phyloP scores from a whole-genome alignment of 2,888 invertebrate species.

The Nowickia ferox region DNA sequence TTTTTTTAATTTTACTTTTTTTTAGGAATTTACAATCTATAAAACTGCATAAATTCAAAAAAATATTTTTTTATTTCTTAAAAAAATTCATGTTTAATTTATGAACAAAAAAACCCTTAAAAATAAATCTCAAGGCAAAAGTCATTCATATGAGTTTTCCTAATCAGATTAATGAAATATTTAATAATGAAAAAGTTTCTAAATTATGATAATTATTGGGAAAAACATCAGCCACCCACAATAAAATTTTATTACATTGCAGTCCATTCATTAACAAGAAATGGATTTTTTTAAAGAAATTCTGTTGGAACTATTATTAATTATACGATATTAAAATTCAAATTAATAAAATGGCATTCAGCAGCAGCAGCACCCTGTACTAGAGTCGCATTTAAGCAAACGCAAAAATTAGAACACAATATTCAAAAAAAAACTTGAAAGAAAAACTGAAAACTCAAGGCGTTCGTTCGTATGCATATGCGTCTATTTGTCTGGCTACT shows the following conservation, averaged over 20 bases:
- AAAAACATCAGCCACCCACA: constrained; percentile 14
- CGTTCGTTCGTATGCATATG: constrained; percentile 1
- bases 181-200: constrained; percentile 4
- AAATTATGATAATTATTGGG: neutral
- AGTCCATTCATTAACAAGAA: constrained; percentile 9
- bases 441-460: neutral
- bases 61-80: neutral
- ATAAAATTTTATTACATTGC: neutral
- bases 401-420: neutral
- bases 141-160: neutral
- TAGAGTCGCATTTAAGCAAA: neutral
- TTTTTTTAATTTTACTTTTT: too few relatives aligned
- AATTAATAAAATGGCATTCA: constrained; percentile 11
- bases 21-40: too few relatives aligned
- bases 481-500: constrained; percentile 69
- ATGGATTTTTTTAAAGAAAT: neutral
- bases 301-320: neutral
- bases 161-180: constrained; percentile 14
- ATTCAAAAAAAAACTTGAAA: neutral
- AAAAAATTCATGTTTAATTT: constrained; percentile 2
- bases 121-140: constrained; percentile 2
- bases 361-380: neutral
- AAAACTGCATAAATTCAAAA: too few relatives aligned
- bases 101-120: neutral
- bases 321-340: constrained; percentile 8